phyloP scores from a whole-genome alignment of 2,888 invertebrate species.

The Campoplex nolae region DNA sequence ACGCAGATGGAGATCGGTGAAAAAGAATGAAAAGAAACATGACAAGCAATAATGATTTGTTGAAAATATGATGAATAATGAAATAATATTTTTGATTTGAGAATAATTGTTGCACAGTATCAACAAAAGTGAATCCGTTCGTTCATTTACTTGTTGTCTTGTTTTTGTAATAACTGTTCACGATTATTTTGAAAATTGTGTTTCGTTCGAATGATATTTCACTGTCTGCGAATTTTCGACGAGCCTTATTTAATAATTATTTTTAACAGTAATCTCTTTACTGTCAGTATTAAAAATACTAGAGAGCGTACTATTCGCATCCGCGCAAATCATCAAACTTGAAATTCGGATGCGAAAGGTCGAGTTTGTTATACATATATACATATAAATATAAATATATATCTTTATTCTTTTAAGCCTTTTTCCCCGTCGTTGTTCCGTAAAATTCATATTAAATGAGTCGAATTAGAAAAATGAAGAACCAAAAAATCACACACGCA shows the following conservation, averaged over 20 bases:
- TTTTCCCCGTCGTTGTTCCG: not conserved
- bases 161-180: slow-evolving; percentile 5
- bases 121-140: not conserved
- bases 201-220: slow-evolving; percentile 19
- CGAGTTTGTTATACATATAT: slow-evolving; percentile 28
- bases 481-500: not conserved
- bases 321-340: slow-evolving; percentile 69
- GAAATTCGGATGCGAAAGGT: slow-evolving; percentile 31
- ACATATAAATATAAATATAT: slow-evolving; percentile 22
- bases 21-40: not conserved
- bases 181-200: slow-evolving; percentile 34
- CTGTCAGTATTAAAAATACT: slow-evolving; percentile 82
- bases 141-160: not conserved
- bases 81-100: not conserved
- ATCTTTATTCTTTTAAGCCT: slow-evolving; percentile 27
- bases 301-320: slow-evolving; percentile 78
- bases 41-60: not conserved
- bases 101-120: not conserved
- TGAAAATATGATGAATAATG: not conserved
- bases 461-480: not conserved
- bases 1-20: not conserved
- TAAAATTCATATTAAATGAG: slow-evolving; percentile 1
- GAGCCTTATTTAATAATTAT: slow-evolving; percentile 69
- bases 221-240: not conserved
- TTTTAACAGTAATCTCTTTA: slow-evolving; percentile 83